Evolutionary conservation across 1,140 invertebrate species (phyloP), one percentile per base, ranked within the genome.

Genomic region (Chymomyza costata): DNA sequence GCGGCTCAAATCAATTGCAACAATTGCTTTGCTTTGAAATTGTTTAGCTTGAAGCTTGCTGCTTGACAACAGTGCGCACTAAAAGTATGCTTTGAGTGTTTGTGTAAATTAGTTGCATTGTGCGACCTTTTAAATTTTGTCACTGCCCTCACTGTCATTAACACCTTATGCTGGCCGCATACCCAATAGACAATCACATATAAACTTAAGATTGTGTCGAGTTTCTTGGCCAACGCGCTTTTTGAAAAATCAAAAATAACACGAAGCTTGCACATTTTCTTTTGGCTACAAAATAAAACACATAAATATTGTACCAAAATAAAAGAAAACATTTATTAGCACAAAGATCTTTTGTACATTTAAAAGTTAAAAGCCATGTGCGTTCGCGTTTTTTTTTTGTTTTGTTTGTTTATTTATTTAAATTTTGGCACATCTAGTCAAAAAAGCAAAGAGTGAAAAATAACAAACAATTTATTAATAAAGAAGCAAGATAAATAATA

Each of bases 231-330:
- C 30, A 25, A 25, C 21, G 8, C n/a, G n/a, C n/a, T n/a, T n/a
- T n/a, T 25, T 25, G 13, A 38, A 66, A 49, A 63, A 47, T 63
- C 44, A 63, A 63, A 59, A 66, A 63, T 53, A 48, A 63, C 54
- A 63, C 63, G 54, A 66, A 53, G 38, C 61, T 66, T 53, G 59
- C 58, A 66, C 59, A 62, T 58, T 40, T 62, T 39, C 41, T 45
- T 34, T 46, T 30, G 1, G 16, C 34, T n/a, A 14, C 10, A 21
- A 40, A 31, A 32, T n/a, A 25, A 8, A 37, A n/a, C n/a, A n/a
- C n/a, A n/a, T n/a, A 17, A 15, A 30, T 30, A 44, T 37, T 37
- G 5, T 19, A 39, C 19, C 30, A 14, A 31, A 21, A 40, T 14
- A 34, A 34, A 10, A 38, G 52, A 45, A 45, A 38, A 31, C 8